Evolutionary conservation across 2,888 invertebrate species (phyloP).

Genomic region (Drosophila neotestacea): DNA sequence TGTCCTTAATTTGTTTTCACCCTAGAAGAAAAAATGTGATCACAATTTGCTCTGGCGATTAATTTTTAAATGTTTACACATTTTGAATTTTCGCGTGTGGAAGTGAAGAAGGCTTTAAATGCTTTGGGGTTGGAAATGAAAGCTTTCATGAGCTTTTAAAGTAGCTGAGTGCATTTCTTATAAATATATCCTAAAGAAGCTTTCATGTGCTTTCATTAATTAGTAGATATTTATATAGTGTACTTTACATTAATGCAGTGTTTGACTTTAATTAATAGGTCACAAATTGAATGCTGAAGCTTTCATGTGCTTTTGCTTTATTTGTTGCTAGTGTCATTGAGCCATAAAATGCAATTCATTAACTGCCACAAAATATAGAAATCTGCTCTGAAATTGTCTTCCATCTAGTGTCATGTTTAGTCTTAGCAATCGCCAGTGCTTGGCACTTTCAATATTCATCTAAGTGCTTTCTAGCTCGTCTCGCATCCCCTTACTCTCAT

Average conservation of each 20-base stretch:
- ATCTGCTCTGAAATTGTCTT: background rate
- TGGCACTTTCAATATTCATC: conserved; percentile 55
- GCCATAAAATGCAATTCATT: conserved; percentile 18
- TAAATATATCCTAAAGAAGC: background rate
- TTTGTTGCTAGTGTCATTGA: conserved; percentile 8
- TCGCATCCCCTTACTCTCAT: background rate
- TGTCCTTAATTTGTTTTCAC: conserved; percentile 44
- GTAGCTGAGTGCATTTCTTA: too few relatives aligned
- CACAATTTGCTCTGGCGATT: conserved; percentile 55
- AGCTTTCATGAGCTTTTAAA: conserved; percentile 15
- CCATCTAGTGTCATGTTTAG: conserved; percentile 3
- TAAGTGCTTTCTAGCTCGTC: conserved; percentile 33
- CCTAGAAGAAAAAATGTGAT: conserved; percentile 13
- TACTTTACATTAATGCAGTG: too few relatives aligned
- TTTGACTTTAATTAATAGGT: too few relatives aligned
- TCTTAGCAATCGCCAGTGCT: conserved; percentile 43
- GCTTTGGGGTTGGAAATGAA: background rate
- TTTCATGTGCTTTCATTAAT: background rate
- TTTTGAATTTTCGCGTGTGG: background rate
- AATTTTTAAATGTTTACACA: conserved; percentile 54
- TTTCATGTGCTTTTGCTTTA: background rate
- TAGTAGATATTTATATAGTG: too few relatives aligned
- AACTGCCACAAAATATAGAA: conserved; percentile 8
- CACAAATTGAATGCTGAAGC: background rate
- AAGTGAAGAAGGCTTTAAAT: background rate